Evolutionary conservation across 2,113 vertebrate species (phyloP).

Genomic region (Archilochus colubris): DNA sequence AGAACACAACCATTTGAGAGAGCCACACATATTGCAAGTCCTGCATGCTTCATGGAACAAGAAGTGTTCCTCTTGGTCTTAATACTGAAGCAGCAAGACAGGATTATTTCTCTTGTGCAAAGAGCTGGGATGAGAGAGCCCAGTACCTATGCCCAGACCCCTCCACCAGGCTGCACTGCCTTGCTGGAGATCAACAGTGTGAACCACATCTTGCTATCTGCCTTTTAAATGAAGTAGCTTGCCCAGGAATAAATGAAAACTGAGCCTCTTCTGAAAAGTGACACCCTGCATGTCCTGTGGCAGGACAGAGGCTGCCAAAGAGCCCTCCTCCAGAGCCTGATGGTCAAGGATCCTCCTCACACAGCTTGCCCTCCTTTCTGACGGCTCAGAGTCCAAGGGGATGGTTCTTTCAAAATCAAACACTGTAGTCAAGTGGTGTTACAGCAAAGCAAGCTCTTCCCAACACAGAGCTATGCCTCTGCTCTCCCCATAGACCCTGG

Average conservation of each 20-base stretch:
- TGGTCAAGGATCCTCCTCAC: background rate
- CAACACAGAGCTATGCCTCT: fast-evolving
- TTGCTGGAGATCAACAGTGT: background rate
- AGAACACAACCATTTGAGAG: background rate
- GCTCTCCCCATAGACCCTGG: background rate
- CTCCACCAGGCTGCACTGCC: background rate
- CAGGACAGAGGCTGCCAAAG: background rate
- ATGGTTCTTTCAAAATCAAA: background rate
- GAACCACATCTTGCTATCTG: background rate
- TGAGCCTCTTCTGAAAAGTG: slow-evolving; percentile 37
- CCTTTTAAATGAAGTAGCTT: slow-evolving; percentile 56
- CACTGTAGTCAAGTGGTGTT: background rate
- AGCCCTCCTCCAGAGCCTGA: background rate
- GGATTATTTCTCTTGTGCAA: background rate
- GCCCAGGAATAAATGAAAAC: slow-evolving; percentile 9
- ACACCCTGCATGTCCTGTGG: background rate
- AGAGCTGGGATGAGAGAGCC: background rate
- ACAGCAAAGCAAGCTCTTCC: background rate
- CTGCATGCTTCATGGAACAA: background rate
- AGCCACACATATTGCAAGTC: background rate
- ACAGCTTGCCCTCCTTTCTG: background rate
- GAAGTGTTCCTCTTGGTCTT: background rate
- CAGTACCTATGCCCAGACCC: fast-evolving
- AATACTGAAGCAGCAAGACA: background rate
- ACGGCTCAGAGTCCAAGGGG: background rate